Base-by-base conservation (phyloP, 2,888 invertebrate species). In the Machimus rusticus region DNA sequence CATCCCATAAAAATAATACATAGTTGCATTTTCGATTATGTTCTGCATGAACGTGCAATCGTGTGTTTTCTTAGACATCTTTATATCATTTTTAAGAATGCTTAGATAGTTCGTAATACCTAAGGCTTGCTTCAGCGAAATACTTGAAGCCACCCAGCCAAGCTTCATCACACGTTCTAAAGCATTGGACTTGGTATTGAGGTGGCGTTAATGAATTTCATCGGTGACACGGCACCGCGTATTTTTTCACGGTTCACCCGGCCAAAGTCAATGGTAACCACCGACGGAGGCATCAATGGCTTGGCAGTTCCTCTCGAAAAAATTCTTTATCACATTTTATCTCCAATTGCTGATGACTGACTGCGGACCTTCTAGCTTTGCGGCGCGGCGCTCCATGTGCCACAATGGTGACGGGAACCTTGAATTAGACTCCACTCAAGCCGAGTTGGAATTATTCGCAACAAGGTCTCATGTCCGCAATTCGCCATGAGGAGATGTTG, bases 331-430 rank as follows among this genome's bases (percentile, higher is more conserved):
- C 76, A 76, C 76, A 37, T 76, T 76, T 76, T 76, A 76, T 76
- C 76, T 76, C n/a, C n/a, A 39, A 76, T 76, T 39, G 76, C 76
- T 39, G 76, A 37, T 76, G 76, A 76, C 39, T 76, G 76, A 39
- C 76, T 37, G n/a, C 5, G 39, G 76, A 76, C 76, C 76, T 76
- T 76, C 34, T 23, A 34, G 76, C 8, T 37, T n/a, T 37, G 39
- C 76, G 76, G 14, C 34, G 43, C 43, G 43, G 43, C 14, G 39
- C 16, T 37, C 76, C 39, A 39, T 37, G 39, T 39, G 76, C 76
- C 66, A 66, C 37, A 84, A 66, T 85, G 74, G 85, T 85, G 85
- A 85, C 85, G 85, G 85, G 85, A 85, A 85, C 85, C 85, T 85
- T 85, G 85, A 85, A 85, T 85, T 74, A 74, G 37, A 57, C 82